Evolutionary conservation across 2,113 vertebrate species (phyloP).

Genomic region (Pseudolaguvia tuberculata): DNA sequence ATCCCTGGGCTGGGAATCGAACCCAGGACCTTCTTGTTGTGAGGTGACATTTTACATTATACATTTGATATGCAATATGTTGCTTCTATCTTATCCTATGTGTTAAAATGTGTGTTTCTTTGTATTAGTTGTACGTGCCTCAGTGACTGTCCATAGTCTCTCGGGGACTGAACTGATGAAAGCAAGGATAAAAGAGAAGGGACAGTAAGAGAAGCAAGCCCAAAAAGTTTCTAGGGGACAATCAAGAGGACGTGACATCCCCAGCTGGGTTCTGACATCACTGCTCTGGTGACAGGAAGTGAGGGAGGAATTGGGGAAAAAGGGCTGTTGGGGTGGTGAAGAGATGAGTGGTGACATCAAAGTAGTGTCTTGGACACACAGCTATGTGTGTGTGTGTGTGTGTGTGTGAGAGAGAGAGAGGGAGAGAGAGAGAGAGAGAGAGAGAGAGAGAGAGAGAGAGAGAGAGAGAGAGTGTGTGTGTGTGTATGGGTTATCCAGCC

Average conservation of each 20-base stretch:
- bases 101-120: conserved; percentile 19
- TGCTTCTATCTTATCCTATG: neutral
- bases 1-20: too few species aligned
- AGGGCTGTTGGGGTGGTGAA: neutral
- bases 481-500: too few species aligned
- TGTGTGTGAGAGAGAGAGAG: too few species aligned
- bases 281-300: conserved; percentile 64
- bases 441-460: too few species aligned
- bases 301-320: conserved; percentile 55
- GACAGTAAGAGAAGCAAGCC: conserved; percentile 35
- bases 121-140: conserved; percentile 64
- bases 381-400: conserved; percentile 50
- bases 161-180: conserved; percentile 58
- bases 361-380: conserved; percentile 59
- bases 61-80: too few species aligned
- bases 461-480: too few species aligned
- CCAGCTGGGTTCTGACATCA: conserved; percentile 73
- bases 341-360: conserved; percentile 65
- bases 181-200: conserved; percentile 52
- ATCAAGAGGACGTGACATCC: conserved; percentile 66
- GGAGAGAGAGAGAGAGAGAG: too few species aligned
- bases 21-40: too few species aligned
- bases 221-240: conserved; percentile 20
- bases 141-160: conserved; percentile 60
- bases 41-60: too few species aligned